These are phyloP conservation scores for Palythoa grandis DNA, from an alignment of 92 coral and sea anemone species.

Conservation along the genomic window DNA sequence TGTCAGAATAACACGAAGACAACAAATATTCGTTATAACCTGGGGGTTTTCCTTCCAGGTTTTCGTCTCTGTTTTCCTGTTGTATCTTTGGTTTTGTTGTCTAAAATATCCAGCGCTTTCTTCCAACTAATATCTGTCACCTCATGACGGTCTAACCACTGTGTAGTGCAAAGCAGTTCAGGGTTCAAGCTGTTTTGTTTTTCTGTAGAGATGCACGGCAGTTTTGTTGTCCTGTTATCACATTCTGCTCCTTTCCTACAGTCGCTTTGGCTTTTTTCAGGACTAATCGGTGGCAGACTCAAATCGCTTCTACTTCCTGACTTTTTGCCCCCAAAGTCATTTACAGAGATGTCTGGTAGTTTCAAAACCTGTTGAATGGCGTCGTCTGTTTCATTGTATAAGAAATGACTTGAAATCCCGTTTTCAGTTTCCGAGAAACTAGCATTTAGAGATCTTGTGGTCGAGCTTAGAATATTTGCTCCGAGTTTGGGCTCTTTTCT, in stretches of 20 bases:
- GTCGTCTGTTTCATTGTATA: conserved; percentile 77
- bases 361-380: conserved; percentile 80
- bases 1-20: neutral
- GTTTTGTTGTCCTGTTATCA: conserved; percentile 54
- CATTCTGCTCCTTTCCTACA: conserved; percentile 36
- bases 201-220: conserved; percentile 67
- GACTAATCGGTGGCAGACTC: conserved; percentile 69
- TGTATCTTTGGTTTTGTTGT: conserved; percentile 49
- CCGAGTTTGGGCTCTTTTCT: conserved; percentile 71
- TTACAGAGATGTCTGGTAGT: conserved; percentile 74
- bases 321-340: conserved; percentile 49
- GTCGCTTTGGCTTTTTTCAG: conserved; percentile 65
- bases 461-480: conserved; percentile 52
- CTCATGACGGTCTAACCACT: conserved; percentile 76
- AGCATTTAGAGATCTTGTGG: conserved; percentile 52
- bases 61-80: conserved; percentile 33
- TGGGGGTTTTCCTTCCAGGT: conserved; percentile 7
- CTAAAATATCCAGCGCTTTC: conserved; percentile 75
- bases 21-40: neutral
- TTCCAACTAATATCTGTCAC: conserved; percentile 75
- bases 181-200: conserved; percentile 33
- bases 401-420: conserved; percentile 69
- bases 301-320: conserved; percentile 52
- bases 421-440: conserved; percentile 52
- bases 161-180: conserved; percentile 8